Evolutionary conservation across 2,888 invertebrate genomes (phyloP).

Genomic region (Apotomis capreana): DNA sequence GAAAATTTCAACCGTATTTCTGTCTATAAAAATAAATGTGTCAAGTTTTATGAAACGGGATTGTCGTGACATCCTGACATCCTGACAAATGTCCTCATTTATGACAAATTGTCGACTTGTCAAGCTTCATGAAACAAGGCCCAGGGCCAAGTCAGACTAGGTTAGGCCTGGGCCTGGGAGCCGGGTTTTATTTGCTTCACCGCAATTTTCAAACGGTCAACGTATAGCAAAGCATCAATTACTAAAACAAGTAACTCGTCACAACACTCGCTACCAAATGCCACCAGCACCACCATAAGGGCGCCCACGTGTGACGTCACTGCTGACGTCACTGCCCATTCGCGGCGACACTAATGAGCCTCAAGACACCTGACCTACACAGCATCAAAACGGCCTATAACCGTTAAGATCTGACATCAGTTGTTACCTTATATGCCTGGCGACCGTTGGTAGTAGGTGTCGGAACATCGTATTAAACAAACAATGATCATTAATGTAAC

Average conservation of each 20-base stretch:
- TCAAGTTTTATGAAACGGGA: too few relatives aligned
- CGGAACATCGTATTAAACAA: slow-evolving; percentile 12
- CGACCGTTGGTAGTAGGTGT: neutral
- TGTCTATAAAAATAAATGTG: too few relatives aligned
- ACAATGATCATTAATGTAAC: neutral
- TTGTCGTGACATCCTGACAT: too few relatives aligned
- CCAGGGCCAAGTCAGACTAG: too few relatives aligned
- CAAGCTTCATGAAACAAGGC: too few relatives aligned
- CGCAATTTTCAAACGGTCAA: too few relatives aligned
- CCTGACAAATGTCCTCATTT: too few relatives aligned
- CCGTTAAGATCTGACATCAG: neutral
- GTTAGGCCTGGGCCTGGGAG: too few relatives aligned
- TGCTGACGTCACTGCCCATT: slow-evolving; percentile 26
- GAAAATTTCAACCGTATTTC: too few relatives aligned
- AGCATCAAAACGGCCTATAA: neutral
- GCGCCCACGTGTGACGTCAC: slow-evolving; percentile 31
- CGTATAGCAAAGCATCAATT: neutral
- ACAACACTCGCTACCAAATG: neutral
- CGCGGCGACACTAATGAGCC: slow-evolving; percentile 3
- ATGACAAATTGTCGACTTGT: too few relatives aligned
- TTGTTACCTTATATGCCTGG: neutral
- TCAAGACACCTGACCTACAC: neutral
- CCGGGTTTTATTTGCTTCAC: too few relatives aligned
- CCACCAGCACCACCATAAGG: slow-evolving; percentile 1
- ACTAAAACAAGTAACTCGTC: neutral